Percentiles rank a stretch among this genome's conserved stretches.
These are phyloP conservation scores for Clanis bilineata DNA, from an alignment of 2,888 invertebrate genomes.

Conservation along the genomic window DNA sequence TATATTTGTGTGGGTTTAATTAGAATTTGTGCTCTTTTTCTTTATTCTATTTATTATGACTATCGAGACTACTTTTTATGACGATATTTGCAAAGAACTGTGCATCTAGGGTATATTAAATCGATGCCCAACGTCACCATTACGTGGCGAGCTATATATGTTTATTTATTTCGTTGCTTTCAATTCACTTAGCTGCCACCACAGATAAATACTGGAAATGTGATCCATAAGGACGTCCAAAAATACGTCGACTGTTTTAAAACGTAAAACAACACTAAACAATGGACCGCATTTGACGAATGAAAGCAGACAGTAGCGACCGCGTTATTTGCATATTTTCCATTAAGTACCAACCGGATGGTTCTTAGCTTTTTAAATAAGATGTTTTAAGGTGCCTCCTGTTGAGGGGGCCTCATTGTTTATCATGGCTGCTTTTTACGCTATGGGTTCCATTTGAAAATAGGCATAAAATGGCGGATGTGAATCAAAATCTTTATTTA, in stretches of 20 bases:
- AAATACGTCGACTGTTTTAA: background rate
- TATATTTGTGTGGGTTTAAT: too few relatives aligned
- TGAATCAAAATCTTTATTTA: too few relatives aligned
- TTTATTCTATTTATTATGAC: too few relatives aligned
- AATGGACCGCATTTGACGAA: constrained; percentile 5
- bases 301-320: background rate
- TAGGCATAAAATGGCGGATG: too few relatives aligned
- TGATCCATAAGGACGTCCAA: background rate
- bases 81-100: too few relatives aligned
- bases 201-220: background rate
- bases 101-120: too few relatives aligned
- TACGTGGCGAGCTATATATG: too few relatives aligned
- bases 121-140: too few relatives aligned
- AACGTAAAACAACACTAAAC: background rate
- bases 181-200: background rate
- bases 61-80: too few relatives aligned
- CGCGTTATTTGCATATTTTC: constrained; percentile 21
- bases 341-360: constrained; percentile 16
- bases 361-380: constrained; percentile 14
- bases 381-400: constrained; percentile 6
- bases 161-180: too few relatives aligned
- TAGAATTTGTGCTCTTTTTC: too few relatives aligned
- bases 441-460: background rate
- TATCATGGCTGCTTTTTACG: background rate
- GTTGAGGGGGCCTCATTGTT: constrained; percentile 1